Base-by-base conservation (phyloP, 2,113 vertebrate species). In the Dicaeum eximium region DNA sequence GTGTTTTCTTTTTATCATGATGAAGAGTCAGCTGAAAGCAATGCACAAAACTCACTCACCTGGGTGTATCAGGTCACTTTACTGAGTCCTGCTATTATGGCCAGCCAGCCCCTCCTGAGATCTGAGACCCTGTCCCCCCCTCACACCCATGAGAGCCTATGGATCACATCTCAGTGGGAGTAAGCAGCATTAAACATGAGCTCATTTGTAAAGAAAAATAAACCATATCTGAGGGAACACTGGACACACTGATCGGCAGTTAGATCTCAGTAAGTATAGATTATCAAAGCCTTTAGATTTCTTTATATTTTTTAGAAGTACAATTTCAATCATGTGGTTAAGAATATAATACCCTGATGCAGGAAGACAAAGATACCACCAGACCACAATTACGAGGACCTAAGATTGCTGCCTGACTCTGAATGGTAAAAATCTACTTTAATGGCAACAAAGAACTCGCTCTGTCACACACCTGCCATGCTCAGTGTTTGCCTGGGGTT, bases 301-400 rank as follows among this genome's bases (percentile, higher is more conserved):
- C 11, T 92, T 80, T 57, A 40, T 15, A 27, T 69, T 31, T 90
- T 30, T 54, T 24, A 48, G 8, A 82, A 51, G 20, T 45, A 21
- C 15, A 82, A 33, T 75, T 64, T n/a, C 31, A 91, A 28, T 7
- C 2, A 1, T 60, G 12, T 38, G 17, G 53, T 65, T 88, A 77
- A n/a, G n/a, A 88, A 69, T 27, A 40, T 2, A 60, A n/a, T 11
- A 40, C 17, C 14, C n/a, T 40, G 6, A 44, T 30, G 15, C 1
- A 80, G 70, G 33, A 80, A 93, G 38, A 67, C 33, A 85, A 81
- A 56, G 27, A 31, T 60, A 57, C 3, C 25, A 65, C 23, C 61
- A 75, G 45, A 88, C 19, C 28, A 53, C 2, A 4, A 11, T n/a
- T 80, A 31, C 0, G 0, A 92, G 25, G 33, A 65, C 14, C 35